A percentile compares a stretch with the other conserved stretches of the same genome.
phyloP scores from a whole-genome alignment of 2,797 vertebrate species.

The Esox masquinongy region DNA sequence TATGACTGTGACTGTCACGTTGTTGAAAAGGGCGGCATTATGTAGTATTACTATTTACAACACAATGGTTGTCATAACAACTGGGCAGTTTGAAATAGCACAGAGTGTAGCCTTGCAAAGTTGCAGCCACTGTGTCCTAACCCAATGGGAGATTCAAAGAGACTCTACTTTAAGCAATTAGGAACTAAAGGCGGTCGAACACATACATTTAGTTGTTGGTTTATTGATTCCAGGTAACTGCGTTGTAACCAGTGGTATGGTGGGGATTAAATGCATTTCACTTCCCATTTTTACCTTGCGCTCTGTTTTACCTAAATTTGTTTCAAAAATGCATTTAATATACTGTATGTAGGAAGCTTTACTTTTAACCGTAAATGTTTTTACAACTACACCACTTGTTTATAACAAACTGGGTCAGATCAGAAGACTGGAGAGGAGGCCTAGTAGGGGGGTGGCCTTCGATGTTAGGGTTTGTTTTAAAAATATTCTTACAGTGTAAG shows the following conservation, averaged over 20 bases:
- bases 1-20: constrained; percentile 54
- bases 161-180: neutral
- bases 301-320: no score
- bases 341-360: no score
- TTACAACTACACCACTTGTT: no score
- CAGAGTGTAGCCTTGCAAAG: neutral
- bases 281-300: no score
- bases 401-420: neutral
- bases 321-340: no score
- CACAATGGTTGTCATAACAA: constrained; percentile 26
- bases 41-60: constrained; percentile 28
- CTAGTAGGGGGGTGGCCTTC: neutral
- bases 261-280: no score
- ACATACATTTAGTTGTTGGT: neutral
- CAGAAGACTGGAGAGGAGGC: neutral
- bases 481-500: constrained; percentile 25
- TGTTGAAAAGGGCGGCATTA: constrained; percentile 57
- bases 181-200: neutral
- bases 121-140: neutral
- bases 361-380: no score
- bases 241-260: neutral
- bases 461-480: neutral
- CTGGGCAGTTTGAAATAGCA: constrained; percentile 1
- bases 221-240: neutral
- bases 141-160: neutral